These are phyloP conservation scores for Acronicta leporina DNA, from an alignment of 2,888 invertebrate genomes.

Conservation along the genomic window DNA sequence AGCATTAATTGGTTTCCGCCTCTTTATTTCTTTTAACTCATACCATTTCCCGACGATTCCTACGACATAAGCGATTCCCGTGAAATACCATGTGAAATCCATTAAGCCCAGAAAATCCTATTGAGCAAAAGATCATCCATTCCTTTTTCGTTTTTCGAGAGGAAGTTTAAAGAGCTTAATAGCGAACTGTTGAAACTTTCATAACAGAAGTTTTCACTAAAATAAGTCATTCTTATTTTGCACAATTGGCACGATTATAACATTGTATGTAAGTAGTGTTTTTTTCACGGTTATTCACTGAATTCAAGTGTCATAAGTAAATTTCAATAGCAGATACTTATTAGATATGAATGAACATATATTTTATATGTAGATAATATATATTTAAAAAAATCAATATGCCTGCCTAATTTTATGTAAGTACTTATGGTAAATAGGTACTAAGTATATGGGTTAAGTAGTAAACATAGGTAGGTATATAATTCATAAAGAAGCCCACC, in stretches of 20 bases:
- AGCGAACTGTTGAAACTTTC: conserved; percentile 61
- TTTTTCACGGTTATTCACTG: conserved; percentile 59
- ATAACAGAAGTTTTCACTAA: conserved; percentile 64
- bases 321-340: too few relatives aligned
- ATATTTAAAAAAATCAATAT: too few relatives aligned
- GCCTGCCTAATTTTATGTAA: too few relatives aligned
- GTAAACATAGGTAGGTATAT: too few relatives aligned
- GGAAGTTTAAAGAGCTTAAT: conserved; percentile 68
- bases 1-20: conserved; percentile 33
- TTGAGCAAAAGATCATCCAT: conserved; percentile 64
- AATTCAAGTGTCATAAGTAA: background rate
- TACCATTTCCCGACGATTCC: conserved; percentile 13
- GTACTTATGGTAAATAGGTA: too few relatives aligned
- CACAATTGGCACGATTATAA: conserved; percentile 59
- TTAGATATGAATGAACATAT: too few relatives aligned
- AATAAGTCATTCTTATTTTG: too few relatives aligned
- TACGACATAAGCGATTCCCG: conserved; percentile 34
- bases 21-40: conserved; percentile 21
- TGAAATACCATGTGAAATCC: conserved; percentile 76
- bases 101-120: conserved; percentile 78
- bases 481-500: too few relatives aligned
- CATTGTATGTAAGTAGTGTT: conserved; percentile 59
- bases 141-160: conserved; percentile 65
- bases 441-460: too few relatives aligned
- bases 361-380: too few relatives aligned